Base-by-base conservation (phyloP, 2,113 vertebrate genomes). In the Amblyopsis rosae region DNA sequence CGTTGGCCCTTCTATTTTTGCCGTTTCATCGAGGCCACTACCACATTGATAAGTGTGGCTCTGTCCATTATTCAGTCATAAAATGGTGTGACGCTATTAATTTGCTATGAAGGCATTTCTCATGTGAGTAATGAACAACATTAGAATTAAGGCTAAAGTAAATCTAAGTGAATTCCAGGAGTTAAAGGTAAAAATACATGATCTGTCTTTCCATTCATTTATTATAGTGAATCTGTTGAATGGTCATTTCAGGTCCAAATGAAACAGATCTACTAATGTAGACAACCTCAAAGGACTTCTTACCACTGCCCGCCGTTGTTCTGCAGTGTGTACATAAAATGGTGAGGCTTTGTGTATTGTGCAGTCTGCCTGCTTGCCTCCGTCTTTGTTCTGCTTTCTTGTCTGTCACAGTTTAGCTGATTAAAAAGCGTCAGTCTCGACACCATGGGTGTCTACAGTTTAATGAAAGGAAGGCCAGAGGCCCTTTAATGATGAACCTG, bases 361-460 rank as follows among this genome's bases (percentile, higher is more conserved):
- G 65, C 15, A 11, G 53, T 67, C 75, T 78, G 70, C 67, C 69
- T 74, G 65, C 33, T 62, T 64, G 71, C 66, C 67, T 70, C 17
- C 50, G 65, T 83, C 72, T 66, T 57, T 72, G 75, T 77, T 73
- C 76, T 71, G 72, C 81, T 86, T 81, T 76, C 70, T 69, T 81
- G 82, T 69, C 82, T 83, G 88, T 90, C 87, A 88, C 87, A 87
- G 82, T 82, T 87, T 72, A 74, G 79, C 85, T 86, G 80, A 84
- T 89, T 88, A 87, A 86, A 85, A 83, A 85, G 71, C 81, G 87
- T 74, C 75, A 67, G 80, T 72, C 49, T 50, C 72, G 77, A 73
- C 85, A 83, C 75, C 74, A 73, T 65, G 74, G 79, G 70, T 81
- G 82, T 82, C 81, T 82, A 67, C 59, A 73, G 82, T 82, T 70